These are phyloP conservation scores for Drosophila kuntzei DNA, from an alignment of 2,888 invertebrate species.

Conservation along the genomic window DNA sequence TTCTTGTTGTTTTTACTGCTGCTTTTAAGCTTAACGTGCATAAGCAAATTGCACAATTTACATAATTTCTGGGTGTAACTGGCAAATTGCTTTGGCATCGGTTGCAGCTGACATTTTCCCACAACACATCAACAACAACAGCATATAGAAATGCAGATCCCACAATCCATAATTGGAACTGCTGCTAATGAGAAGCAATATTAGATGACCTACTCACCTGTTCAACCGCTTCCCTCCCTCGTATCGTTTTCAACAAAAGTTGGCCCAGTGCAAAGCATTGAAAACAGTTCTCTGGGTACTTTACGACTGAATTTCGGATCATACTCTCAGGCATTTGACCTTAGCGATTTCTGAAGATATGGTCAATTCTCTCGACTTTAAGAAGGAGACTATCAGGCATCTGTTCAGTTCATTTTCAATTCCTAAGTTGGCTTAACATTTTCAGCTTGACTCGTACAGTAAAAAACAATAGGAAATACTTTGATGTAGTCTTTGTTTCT, in stretches of 20 bases:
- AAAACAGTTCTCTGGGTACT: conserved; percentile 13
- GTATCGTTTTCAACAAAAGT: not conserved
- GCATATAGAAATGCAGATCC: conserved; percentile 13
- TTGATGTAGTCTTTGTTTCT: not conserved
- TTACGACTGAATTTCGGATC: conserved; percentile 4
- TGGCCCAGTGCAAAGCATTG: conserved; percentile 2
- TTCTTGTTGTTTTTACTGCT: conserved; percentile 4
- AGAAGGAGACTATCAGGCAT: conserved; percentile 12
- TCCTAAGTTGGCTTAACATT: not conserved
- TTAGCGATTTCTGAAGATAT: conserved; percentile 7
- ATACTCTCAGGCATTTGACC: not conserved
- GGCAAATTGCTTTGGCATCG: conserved; percentile 26
- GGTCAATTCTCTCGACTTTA: conserved; percentile 12
- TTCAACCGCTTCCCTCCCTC: not conserved
- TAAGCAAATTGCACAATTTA: conserved; percentile 44
- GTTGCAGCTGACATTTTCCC: conserved; percentile 18
- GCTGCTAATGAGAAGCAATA: conserved; percentile 46
- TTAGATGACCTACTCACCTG: conserved; percentile 5
- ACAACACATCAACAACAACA: conserved; percentile 14
- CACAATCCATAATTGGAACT: conserved; percentile 33
- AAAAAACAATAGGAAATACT: not conserved
- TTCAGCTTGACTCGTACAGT: not conserved
- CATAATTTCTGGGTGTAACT: conserved; percentile 33
- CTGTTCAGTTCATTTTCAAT: not conserved
- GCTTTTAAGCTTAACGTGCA: conserved; percentile 23